Evolutionary conservation across 2,113 vertebrate genomes (phyloP).

Genomic region (Scophthalmus maximus): DNA sequence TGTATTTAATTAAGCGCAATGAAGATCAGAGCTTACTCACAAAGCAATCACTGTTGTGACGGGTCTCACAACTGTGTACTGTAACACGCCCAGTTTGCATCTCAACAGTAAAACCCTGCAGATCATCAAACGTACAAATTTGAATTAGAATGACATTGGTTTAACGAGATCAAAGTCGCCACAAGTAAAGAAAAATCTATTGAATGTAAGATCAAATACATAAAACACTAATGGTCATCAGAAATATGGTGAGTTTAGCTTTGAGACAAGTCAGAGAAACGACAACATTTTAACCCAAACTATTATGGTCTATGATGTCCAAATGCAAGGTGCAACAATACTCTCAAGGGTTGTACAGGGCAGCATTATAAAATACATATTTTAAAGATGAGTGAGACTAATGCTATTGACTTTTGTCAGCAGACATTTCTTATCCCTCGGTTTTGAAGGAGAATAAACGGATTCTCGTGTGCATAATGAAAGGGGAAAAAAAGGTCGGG

Average conservation of each 20-base stretch:
- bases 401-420: neutral
- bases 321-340: neutral
- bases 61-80: conserved; percentile 96
- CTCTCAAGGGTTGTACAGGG: neutral
- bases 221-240: neutral
- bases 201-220: neutral
- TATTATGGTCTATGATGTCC: neutral
- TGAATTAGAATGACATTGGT: neutral
- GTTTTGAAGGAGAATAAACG: neutral
- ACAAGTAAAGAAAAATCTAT: neutral
- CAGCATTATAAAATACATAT: neutral
- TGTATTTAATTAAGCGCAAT: neutral
- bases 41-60: conserved; percentile 95
- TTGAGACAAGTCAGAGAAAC: no score
- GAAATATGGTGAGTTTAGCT: no score
- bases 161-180: neutral
- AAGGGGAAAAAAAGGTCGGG: neutral
- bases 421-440: neutral
- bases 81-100: conserved; percentile 96
- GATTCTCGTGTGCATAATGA: neutral
- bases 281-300: no score
- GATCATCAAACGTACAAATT: conserved; percentile 26
- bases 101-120: conserved; percentile 92
- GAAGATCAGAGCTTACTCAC: conserved; percentile 85
- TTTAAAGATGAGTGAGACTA: neutral